These are phyloP conservation scores for Lophochroa leadbeateri DNA, from an alignment of 2,113 vertebrate species.

Conservation along the genomic window DNA sequence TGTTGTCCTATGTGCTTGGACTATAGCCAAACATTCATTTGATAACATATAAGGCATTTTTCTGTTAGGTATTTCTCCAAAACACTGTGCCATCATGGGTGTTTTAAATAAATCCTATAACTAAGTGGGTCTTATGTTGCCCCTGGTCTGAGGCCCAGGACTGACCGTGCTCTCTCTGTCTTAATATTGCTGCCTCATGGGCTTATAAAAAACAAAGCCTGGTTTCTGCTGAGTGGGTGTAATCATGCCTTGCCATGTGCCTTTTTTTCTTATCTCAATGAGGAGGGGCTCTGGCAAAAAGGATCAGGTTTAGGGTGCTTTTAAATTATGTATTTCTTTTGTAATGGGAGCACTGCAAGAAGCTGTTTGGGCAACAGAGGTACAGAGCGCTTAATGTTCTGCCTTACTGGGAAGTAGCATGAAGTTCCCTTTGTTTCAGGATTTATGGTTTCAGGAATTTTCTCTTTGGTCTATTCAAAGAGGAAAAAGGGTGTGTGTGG, in stretches of 20 bases:
- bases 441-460: background rate
- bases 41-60: background rate
- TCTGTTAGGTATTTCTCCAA: background rate
- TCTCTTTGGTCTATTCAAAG: background rate
- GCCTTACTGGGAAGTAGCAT: background rate
- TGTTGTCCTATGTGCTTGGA: accelerated
- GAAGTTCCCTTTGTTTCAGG: background rate
- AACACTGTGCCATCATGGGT: background rate
- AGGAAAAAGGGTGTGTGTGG: background rate
- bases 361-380: background rate
- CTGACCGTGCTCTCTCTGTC: background rate
- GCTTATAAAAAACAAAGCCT: background rate
- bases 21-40: accelerated
- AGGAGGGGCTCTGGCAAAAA: background rate
- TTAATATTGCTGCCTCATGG: background rate
- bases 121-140: background rate
- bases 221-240: background rate
- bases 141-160: background rate
- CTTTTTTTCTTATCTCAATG: background rate
- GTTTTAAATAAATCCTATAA: background rate
- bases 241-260: accelerated
- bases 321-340: background rate
- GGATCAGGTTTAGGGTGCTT: background rate
- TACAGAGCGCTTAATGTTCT: background rate
- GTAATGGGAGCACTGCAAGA: accelerated